Base-by-base conservation (phyloP, 2,797 vertebrate genomes). In the Sparidentex hasta region DNA sequence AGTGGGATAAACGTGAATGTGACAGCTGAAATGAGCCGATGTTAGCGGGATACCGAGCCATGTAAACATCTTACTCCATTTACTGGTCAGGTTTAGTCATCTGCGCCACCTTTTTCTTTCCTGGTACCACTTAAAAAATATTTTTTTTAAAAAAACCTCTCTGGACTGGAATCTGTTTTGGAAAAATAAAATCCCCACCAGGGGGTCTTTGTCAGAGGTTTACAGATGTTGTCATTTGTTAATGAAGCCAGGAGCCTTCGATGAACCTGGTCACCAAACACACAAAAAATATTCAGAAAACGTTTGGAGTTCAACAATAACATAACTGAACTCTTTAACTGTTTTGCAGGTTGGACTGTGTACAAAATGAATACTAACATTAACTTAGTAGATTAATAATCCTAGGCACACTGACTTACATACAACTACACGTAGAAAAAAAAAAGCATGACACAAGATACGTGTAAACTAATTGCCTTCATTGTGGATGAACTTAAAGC, bases 121-220 rank as follows among this genome's bases (percentile, higher is more conserved):
- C 51, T 62, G 64, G 55, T 47, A 41, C 44, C 48, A 51, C 7
- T 51, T 65, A 76, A 23, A 38, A 65, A 68, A 38, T 62, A 69
- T 41, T 59, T 57, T 62, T 59, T 57, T 62, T 48, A 23, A 58
- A 65, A 68, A 27, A 51, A 21, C 11, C 55, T 58, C 18, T 55
- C 48, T 62, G 61, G 1, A 55, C 61, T 68, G 47, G 46, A 27
- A 68, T 58, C 25, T 74, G 64, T 77, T 79, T 61, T 52, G 57
- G 61, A 78, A 75, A 73, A 78, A 69, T 59, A 44, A 62, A 79
- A 71, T 83, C 65, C 61, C 82, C 80, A 71, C 73, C 71, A 74
- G 73, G 74, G 66, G 55, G 69, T 59, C 56, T 74, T 44, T 50
- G 33, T 83, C 67, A 41, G 43, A 55, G 18, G 72, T 57, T 65